Conservation (phyloP, 37 sponge, comb jelly and placozoan species). For the Geodia barretti region DNA sequence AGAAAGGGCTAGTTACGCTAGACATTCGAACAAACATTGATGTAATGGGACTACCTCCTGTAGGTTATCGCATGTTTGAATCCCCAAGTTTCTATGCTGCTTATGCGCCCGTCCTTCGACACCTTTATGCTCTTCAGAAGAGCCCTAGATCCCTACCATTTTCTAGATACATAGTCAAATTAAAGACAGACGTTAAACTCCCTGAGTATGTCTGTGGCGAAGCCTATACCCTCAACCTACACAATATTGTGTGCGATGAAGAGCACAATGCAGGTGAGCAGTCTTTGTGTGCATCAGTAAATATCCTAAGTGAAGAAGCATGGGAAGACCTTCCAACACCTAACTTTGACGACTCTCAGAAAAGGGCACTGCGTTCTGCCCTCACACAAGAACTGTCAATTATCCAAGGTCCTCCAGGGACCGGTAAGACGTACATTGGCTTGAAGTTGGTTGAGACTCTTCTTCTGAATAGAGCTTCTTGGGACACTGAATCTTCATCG, state of each 20-base stretch:
- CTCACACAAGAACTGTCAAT: constrained; percentile 53
- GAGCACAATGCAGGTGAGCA: not conserved
- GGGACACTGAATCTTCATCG: constrained; percentile 3
- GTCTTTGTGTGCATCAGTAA: not conserved
- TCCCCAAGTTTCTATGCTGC: constrained; percentile 73
- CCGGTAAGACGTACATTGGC: constrained; percentile 82
- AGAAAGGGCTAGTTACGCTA: constrained; percentile 18
- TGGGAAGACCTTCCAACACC: not conserved
- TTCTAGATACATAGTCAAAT: constrained; percentile 10
- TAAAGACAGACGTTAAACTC: not conserved
- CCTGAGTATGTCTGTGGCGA: not conserved
- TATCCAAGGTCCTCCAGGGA: constrained; percentile 86
- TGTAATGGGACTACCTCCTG: not conserved
- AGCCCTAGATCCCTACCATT: not conserved
- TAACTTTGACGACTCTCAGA: constrained; percentile 45
- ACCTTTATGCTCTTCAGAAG: constrained; percentile 34
- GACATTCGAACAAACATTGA: constrained; percentile 18
- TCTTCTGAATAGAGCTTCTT: constrained; percentile 9
- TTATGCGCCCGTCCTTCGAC: constrained; percentile 46
- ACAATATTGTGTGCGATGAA: not conserved
- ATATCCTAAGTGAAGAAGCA: not conserved
- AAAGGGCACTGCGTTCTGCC: constrained; percentile 36
- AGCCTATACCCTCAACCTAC: not conserved
- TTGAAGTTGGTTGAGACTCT: constrained; percentile 51
- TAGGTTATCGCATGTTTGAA: constrained; percentile 46